Evolutionary conservation across 92 coral and sea anemone species (phyloP), one percentile per base, ranked within the genome.

Genomic region (Micromussa lordhowensis): DNA sequence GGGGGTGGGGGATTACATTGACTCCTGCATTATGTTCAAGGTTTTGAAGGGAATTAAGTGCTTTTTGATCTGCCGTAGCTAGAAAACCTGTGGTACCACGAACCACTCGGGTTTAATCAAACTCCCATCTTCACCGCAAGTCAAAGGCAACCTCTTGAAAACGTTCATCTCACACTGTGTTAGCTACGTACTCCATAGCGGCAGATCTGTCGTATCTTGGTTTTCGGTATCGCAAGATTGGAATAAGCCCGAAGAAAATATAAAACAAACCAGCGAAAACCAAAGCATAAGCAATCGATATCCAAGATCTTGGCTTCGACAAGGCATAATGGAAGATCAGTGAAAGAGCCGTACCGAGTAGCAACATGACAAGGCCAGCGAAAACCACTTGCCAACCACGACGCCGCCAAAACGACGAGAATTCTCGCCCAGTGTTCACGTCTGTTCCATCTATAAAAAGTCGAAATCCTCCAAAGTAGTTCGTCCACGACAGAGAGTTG

Each of bases 401-500:
- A 13, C 96, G 95, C 10, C 96, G 93, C 94, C 96, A 96, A 82
- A 88, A 95, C 28, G 96, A 94, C 16, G 96, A 93, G 80, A 93
- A 95, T 69, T 95, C 98, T 19, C 96, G 88, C 15, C 95, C 96
- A n/a, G 98, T 96, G 75, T 96, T 95, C 48, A 90, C 96, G 78
- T 96, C 99, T 55, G 87, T 71, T 74, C 97, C 98, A 76, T 96
- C 95, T 29, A 96, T 88, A 44, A 96, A 96, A 57, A 96, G 93
- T 15, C 99, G 92, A 69, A 88, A 95, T 29, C 96, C 94, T 31
- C 99, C 99, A 77, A 75, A 81, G 16, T 68, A 88, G 36, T 90
- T 84, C 4, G 95, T 93, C 48, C 94, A 86, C 51, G 98, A 95
- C 57, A 95, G 70, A n/a, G 91, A 85, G 59, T 95, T 96, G 92